phyloP scores from a whole-genome alignment of 2,797 vertebrate species.

The Enteromius viviparus region DNA sequence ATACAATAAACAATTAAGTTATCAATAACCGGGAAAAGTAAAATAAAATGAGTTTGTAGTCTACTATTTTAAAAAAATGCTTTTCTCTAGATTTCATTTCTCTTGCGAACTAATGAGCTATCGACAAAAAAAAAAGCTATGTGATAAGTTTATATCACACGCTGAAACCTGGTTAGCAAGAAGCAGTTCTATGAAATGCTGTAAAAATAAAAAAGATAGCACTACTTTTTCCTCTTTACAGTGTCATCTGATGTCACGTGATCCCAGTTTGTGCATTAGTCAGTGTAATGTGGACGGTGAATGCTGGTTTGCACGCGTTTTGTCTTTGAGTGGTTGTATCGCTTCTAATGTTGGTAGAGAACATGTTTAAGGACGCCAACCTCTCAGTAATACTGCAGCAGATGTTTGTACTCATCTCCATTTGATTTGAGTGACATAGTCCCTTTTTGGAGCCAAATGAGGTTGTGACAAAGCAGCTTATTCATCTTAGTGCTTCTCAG shows the following conservation, averaged over 20 bases:
- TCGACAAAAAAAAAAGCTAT: background rate
- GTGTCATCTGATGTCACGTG: background rate
- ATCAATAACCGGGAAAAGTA: too few species aligned
- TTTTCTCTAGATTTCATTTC: too few species aligned
- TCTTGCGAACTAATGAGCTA: background rate
- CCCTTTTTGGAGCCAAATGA: conserved; percentile 3
- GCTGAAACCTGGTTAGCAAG: background rate
- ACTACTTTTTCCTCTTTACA: background rate
- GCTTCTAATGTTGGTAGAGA: background rate
- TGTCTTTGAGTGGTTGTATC: background rate
- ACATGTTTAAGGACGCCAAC: background rate
- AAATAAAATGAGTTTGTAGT: too few species aligned
- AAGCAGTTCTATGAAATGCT: background rate
- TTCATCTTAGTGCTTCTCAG: conserved; percentile 30
- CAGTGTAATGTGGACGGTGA: background rate
- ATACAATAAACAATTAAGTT: too few species aligned
- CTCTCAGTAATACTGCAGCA: conserved; percentile 19
- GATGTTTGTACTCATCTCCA: conserved; percentile 12
- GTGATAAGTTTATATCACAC: too few species aligned
- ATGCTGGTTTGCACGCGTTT: background rate
- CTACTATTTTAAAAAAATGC: too few species aligned
- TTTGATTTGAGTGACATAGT: background rate
- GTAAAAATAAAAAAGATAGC: background rate
- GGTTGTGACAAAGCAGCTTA: conserved; percentile 39
- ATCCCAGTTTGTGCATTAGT: background rate